A percentile compares a stretch with the other conserved stretches of the same genome.
These are phyloP conservation scores for Halocaridina rubra DNA, from an alignment of 2,888 invertebrate species.

Conservation along the genomic window DNA sequence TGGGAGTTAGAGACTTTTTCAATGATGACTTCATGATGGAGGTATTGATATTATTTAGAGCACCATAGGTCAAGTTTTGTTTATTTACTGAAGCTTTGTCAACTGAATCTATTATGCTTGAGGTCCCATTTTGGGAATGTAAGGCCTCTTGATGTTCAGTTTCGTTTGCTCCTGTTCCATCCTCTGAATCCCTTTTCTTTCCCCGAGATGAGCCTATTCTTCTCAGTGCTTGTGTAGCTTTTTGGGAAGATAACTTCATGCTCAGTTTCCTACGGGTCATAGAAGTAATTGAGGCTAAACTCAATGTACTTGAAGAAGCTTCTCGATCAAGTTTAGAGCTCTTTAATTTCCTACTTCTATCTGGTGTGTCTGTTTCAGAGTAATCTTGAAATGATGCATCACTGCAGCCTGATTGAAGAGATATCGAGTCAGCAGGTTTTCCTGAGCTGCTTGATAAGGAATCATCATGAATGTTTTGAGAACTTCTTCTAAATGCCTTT, in stretches of 20 bases:
- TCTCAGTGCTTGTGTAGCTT: constrained; percentile 5
- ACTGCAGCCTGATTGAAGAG: not conserved
- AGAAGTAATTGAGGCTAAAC: constrained; percentile 28
- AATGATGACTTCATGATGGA: not conserved
- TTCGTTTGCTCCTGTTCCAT: not conserved
- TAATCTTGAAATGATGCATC: not conserved
- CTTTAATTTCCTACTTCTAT: not conserved
- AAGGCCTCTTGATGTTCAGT: not conserved
- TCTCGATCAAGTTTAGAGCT: constrained; percentile 13
- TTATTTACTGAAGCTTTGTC: not conserved
- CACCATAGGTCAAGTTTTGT: not conserved
- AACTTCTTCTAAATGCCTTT: not conserved
- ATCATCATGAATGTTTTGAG: not conserved
- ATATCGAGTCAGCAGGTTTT: not conserved
- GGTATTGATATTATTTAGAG: not conserved
- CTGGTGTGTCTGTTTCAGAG: not conserved
- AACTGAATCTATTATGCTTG: not conserved
- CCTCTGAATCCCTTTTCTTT: constrained; percentile 5
- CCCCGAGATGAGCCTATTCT: not conserved
- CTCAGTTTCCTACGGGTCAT: constrained; percentile 13
- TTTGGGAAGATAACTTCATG: constrained; percentile 19
- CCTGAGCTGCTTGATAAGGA: not conserved
- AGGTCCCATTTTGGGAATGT: not conserved
- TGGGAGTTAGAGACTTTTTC: not conserved
- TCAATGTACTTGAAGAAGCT: constrained; percentile 29